Conservation (phyloP, 2,888 invertebrate genomes). For the Dolichomitus sp. region DNA sequence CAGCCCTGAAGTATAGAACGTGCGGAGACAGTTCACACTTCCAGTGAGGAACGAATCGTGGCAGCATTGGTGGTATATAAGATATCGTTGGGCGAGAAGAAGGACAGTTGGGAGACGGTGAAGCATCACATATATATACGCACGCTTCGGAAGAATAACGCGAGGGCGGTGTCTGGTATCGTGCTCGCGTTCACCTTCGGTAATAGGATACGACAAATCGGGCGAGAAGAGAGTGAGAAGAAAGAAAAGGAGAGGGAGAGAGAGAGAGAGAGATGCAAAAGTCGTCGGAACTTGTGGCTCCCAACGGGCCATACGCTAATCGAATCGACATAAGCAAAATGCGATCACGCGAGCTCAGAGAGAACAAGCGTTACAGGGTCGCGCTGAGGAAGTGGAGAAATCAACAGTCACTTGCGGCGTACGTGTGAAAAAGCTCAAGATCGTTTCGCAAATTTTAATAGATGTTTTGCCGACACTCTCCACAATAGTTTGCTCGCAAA, state of each 20-base stretch:
- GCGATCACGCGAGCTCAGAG: constrained; percentile 57
- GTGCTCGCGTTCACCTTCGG: constrained; percentile 60
- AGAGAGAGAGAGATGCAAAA: constrained; percentile 61
- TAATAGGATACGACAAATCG: constrained; percentile 69
- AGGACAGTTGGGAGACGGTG: constrained; percentile 58
- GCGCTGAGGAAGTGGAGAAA: constrained; percentile 6
- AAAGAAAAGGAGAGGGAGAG: constrained; percentile 55
- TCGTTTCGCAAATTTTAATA: constrained; percentile 18
- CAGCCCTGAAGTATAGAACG: neutral
- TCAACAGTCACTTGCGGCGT: constrained; percentile 15
- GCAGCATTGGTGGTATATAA: neutral
- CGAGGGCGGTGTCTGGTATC: constrained; percentile 66
- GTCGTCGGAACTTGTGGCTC: constrained; percentile 62
- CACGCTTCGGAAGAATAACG: constrained; percentile 52
- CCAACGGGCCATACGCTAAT: constrained; percentile 68
- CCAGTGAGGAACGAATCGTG: constrained; percentile 20
- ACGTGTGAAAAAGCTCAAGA: constrained; percentile 20
- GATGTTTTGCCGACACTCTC: neutral
- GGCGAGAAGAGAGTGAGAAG: constrained; percentile 53
- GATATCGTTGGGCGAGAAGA: constrained; percentile 20
- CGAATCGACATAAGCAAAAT: constrained; percentile 68
- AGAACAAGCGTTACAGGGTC: constrained; percentile 1
- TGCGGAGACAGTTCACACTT: constrained; percentile 30
- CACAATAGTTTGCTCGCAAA: constrained; percentile 10
- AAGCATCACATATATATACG: constrained; percentile 6